A percentile compares a stretch with the other conserved stretches of the same genome.
phyloP scores from a whole-genome alignment of 2,888 invertebrate genomes.

The Folsomia candida region DNA sequence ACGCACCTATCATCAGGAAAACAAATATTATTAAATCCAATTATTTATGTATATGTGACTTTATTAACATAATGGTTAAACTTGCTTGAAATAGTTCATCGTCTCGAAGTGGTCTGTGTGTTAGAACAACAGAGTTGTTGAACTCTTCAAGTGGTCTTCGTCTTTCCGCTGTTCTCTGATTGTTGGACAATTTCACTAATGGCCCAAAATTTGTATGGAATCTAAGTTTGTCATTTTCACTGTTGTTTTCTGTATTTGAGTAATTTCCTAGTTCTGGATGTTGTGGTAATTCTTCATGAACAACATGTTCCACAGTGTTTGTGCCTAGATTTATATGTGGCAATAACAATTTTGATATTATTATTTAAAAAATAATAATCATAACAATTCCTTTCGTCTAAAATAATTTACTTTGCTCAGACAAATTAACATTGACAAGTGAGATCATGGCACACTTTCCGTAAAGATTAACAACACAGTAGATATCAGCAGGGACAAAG shows the following conservation, averaged over 20 bases:
- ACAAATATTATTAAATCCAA: not conserved
- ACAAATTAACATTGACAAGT: conserved; percentile 52
- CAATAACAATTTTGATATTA: no score
- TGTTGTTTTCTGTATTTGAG: conserved; percentile 42
- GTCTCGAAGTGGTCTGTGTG: conserved; percentile 79
- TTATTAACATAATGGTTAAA: not conserved
- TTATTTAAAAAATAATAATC: not conserved
- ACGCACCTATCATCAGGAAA: conserved; percentile 66
- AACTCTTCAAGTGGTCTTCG: conserved; percentile 83
- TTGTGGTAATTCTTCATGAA: conserved; percentile 43
- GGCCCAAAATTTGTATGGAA: conserved; percentile 88
- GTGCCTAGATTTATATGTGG: conserved; percentile 47
- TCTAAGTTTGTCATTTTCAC: conserved; percentile 64
- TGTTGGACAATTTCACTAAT: conserved; percentile 78
- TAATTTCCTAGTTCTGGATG: conserved; percentile 21
- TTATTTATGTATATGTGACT: not conserved
- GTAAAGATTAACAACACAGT: conserved; percentile 76
- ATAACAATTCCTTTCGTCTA: no score
- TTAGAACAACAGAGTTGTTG: conserved; percentile 95
- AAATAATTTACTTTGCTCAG: conserved; percentile 44
- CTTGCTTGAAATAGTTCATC: conserved; percentile 82
- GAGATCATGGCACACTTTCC: conserved; percentile 80
- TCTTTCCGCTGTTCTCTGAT: conserved; percentile 77
- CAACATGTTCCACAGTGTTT: conserved; percentile 47
- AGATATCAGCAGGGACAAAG: conserved; percentile 71